These are phyloP conservation scores for Acanthopleura granulata DNA, from an alignment of 2,888 invertebrate species.

Conservation along the genomic window DNA sequence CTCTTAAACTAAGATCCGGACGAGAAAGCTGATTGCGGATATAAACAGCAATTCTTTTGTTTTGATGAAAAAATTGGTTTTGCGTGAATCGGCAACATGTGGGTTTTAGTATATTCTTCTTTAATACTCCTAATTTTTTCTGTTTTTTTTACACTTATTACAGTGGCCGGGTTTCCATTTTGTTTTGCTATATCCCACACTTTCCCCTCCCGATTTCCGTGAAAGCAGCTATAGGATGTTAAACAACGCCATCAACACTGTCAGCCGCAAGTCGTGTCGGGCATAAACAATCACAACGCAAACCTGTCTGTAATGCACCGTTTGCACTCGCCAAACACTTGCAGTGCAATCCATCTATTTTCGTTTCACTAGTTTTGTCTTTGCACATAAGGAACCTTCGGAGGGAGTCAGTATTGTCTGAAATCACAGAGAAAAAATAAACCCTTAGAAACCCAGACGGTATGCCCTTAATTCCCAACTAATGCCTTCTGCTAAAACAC, in stretches of 20 bases:
- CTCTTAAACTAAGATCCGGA: no score
- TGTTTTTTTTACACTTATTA: no score
- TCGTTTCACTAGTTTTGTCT: background rate
- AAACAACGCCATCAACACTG: background rate
- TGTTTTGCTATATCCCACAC: no score
- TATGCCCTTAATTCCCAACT: background rate
- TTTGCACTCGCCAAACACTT: background rate
- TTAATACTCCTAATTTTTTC: no score
- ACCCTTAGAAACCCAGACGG: background rate
- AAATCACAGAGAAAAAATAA: background rate
- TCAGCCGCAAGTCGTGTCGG: background rate
- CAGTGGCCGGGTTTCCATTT: no score
- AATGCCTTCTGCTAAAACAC: background rate
- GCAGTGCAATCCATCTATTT: background rate
- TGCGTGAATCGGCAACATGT: no score
- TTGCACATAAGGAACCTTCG: background rate
- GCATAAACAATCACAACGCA: background rate
- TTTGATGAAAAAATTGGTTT: no score
- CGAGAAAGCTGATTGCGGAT: no score
- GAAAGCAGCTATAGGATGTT: background rate
- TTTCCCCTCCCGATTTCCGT: background rate
- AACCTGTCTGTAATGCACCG: background rate
- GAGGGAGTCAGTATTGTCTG: background rate
- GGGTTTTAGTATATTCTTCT: no score
- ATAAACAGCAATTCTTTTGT: no score